Evolutionary conservation across 1,140 invertebrate species (phyloP).

Genomic region (Papilio polytes): DNA sequence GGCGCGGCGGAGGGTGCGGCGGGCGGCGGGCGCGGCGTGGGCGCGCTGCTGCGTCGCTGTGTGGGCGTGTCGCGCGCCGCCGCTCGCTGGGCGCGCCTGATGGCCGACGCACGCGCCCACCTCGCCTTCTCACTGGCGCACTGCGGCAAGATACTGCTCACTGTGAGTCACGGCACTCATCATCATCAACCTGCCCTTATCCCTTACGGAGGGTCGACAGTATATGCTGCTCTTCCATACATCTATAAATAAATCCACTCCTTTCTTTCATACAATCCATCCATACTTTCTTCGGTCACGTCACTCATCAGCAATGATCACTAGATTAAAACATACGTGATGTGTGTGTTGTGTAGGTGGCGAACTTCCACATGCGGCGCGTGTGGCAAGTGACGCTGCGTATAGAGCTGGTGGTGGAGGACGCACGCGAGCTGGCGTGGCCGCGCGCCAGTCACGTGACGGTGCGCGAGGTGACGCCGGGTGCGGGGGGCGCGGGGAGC

Average conservation of each 20-base stretch:
- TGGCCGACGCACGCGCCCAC: constrained; percentile 55
- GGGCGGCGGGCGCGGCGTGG: constrained; percentile 45
- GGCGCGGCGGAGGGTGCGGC: too few relatives aligned
- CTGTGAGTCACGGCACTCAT: background rate
- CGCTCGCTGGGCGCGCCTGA: constrained; percentile 60
- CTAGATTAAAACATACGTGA: background rate
- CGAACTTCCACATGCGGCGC: constrained; percentile 62
- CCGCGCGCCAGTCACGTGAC: constrained; percentile 51
- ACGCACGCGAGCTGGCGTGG: constrained; percentile 48
- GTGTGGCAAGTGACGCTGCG: constrained; percentile 66
- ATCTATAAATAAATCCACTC: too few relatives aligned
- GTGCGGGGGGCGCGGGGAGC: background rate
- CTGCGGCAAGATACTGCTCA: background rate
- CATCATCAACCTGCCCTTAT: too few relatives aligned
- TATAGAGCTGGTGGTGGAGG: constrained; percentile 53
- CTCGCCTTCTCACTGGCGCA: constrained; percentile 55
- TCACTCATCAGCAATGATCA: too few relatives aligned
- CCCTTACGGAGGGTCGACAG: too few relatives aligned
- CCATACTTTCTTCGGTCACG: too few relatives aligned
- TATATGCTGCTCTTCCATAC: too few relatives aligned
- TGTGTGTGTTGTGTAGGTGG: constrained; percentile 54
- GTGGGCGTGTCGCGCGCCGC: constrained; percentile 53
- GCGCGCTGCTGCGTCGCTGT: constrained; percentile 55
- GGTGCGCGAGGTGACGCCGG: constrained; percentile 29
- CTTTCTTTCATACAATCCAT: too few relatives aligned